These are phyloP conservation scores for Sceliomorpha sp. DNA, from an alignment of 2,888 invertebrate species.

Conservation along the genomic window DNA sequence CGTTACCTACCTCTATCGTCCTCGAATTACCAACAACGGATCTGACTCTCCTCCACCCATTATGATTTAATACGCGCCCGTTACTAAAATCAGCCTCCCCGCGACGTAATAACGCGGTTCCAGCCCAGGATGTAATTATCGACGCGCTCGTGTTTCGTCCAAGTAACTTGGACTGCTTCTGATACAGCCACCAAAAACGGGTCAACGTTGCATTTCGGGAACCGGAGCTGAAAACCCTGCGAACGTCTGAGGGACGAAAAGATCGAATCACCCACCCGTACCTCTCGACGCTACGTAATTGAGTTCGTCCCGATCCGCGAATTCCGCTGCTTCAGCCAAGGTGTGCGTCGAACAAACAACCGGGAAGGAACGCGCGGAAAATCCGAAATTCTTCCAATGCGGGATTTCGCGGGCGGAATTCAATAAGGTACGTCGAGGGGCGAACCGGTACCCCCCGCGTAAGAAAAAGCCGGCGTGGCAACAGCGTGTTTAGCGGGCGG, in stretches of 20 bases:
- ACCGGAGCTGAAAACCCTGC: too few relatives aligned
- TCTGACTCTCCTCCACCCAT: conserved; percentile 16
- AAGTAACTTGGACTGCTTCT: conserved; percentile 14
- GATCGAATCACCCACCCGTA: too few relatives aligned
- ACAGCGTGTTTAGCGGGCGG: conserved; percentile 29
- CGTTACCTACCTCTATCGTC: conserved; percentile 12
- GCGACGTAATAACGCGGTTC: conserved; percentile 13
- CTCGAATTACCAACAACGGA: conserved; percentile 3
- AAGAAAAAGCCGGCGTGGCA: conserved; percentile 18
- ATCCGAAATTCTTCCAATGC: conserved; percentile 22
- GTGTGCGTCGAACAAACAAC: conserved; percentile 22
- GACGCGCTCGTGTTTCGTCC: not conserved
- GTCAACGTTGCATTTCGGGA: too few relatives aligned
- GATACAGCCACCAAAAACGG: conserved; percentile 18
- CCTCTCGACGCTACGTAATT: conserved; percentile 8
- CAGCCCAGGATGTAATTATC: conserved; percentile 39
- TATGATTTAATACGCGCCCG: conserved; percentile 18
- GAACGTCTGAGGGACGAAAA: conserved; percentile 28
- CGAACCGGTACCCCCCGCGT: conserved; percentile 34
- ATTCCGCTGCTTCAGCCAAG: conserved; percentile 11
- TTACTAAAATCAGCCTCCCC: conserved; percentile 2
- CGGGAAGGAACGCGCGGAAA: conserved; percentile 23
- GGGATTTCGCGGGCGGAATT: conserved; percentile 57
- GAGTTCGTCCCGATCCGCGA: conserved; percentile 6
- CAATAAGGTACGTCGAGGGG: conserved; percentile 62